These are phyloP conservation scores for Prochilodus magdalenae DNA, from an alignment of 2,113 vertebrate genomes.

Conservation along the genomic window DNA sequence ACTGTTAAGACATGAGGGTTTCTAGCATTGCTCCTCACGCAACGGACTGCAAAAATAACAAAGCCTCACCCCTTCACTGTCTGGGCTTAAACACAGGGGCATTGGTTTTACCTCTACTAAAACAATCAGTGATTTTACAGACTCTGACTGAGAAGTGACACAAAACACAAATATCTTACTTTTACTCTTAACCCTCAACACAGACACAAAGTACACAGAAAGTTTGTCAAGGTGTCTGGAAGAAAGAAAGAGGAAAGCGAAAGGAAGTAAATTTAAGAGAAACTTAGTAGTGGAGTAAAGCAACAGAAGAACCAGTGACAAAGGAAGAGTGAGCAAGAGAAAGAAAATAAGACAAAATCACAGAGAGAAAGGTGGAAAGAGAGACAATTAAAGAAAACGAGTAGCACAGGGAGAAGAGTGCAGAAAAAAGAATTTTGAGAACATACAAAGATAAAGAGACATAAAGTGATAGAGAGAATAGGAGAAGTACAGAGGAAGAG, in stretches of 20 bases:
- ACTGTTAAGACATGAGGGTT: neutral
- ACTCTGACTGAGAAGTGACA: neutral
- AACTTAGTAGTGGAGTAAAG: too few relatives aligned
- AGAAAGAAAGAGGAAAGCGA: neutral
- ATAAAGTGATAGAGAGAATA: too few relatives aligned
- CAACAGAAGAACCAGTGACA: neutral
- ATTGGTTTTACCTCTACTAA: neutral
- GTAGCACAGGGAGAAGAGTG: too few relatives aligned
- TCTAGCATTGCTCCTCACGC: neutral
- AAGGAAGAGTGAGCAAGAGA: neutral
- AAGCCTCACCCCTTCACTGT: constrained; percentile 29
- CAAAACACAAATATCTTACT: constrained; percentile 2
- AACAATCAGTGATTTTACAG: neutral
- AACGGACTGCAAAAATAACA: neutral
- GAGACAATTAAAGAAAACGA: too few relatives aligned
- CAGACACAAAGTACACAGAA: neutral
- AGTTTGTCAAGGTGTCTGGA: constrained; percentile 32
- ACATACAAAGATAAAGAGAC: too few relatives aligned
- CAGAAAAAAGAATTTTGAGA: too few relatives aligned
- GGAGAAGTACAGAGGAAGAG: too few relatives aligned
- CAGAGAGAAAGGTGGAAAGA: too few relatives aligned
- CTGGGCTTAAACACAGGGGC: constrained; percentile 8
- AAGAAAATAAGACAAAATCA: neutral
- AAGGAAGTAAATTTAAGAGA: neutral
- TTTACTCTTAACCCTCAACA: constrained; percentile 17